Percentiles rank a stretch among this genome's conserved stretches.
Evolutionary conservation across 2,888 invertebrate species (phyloP).

Genomic region (Philaethria dido): DNA sequence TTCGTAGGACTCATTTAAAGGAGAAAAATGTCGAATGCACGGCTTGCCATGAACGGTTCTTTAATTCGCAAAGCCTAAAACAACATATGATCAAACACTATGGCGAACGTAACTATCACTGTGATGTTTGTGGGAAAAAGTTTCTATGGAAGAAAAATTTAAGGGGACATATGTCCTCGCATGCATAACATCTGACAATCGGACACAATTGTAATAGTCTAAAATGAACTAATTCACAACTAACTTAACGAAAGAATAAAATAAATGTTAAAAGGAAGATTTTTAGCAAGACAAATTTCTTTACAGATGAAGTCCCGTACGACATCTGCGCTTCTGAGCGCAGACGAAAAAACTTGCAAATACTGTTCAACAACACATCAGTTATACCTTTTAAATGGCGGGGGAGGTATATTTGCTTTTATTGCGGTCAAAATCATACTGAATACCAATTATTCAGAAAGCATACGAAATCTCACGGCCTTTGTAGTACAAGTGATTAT

Average conservation of each 20-base stretch:
- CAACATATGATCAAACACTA: slow-evolving; percentile 78
- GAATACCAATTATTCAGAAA: slow-evolving; percentile 66
- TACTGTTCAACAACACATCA: slow-evolving; percentile 72
- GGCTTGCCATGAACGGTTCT: slow-evolving; percentile 63
- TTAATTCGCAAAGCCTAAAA: slow-evolving; percentile 61
- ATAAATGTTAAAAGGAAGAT: slow-evolving; percentile 47
- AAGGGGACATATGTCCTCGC: slow-evolving; percentile 76
- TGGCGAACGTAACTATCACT: slow-evolving; percentile 79
- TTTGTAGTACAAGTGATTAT: slow-evolving; percentile 60
- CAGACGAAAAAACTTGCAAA: slow-evolving; percentile 70
- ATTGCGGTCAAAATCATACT: slow-evolving; percentile 62
- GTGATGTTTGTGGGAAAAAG: slow-evolving; percentile 83
- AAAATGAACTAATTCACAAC: slow-evolving; percentile 15
- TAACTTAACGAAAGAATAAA: slow-evolving; percentile 24
- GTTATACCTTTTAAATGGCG: slow-evolving; percentile 76
- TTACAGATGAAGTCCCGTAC: slow-evolving; percentile 72
- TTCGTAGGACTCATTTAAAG: slow-evolving; percentile 64
- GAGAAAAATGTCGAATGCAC: slow-evolving; percentile 69
- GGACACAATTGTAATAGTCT: slow-evolving; percentile 43
- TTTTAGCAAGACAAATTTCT: slow-evolving; percentile 67
- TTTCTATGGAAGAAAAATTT: slow-evolving; percentile 84
- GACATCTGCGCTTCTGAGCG: slow-evolving; percentile 62
- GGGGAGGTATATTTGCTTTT: slow-evolving; percentile 69
- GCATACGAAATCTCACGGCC: slow-evolving; percentile 66
- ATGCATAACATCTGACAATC: slow-evolving; percentile 50